Evolutionary conservation across 2,888 invertebrate genomes (phyloP), one percentile per base, ranked within the genome.

Genomic region (Synanthedon vespiformis): DNA sequence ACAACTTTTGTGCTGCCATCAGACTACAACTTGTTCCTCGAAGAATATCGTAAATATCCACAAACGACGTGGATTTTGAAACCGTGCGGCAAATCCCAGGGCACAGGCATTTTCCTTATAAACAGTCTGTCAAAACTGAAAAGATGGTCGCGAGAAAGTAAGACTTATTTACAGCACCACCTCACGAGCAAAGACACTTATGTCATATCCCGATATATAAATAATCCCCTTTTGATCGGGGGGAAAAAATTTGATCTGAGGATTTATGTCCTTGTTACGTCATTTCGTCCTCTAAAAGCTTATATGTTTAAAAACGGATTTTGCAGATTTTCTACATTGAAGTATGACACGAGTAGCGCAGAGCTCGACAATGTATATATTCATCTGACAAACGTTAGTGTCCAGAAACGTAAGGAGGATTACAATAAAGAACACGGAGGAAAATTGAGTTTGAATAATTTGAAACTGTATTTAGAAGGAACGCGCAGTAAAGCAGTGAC

Each of bases 241-340:
- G 97, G 97, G 2, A 97, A 97, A 80, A 97, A 97, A 80, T 97
- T 97, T 80, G 97, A 97, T 85, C 89, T 97, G 56, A 90, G 97
- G 59, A 87, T 97, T 50, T 97, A 96, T 76, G 95, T 97, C 50
- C 87, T 97, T 56, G 96, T 97, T 53, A 95, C 97, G 6, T 95
- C 96, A 0, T 97, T 96, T 76, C 91, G 95, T 50, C 97, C 97
- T 16, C 82, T 97, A 60, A 97, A 97, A 77, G 96, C 94, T 40
- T 98, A 97, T 80, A 90, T 96, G 70, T 97, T 94, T 77, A 94
- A 92, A 61, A 89, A 95, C 52, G 97, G 97, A 18, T 98, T 98
- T 82, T 96, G 97, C 76, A 91, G 97, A 54, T 98, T 98, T 80
- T 98, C 97, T 70, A 96, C 97, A 1, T 95, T 97, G 52, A 96